Base-by-base conservation (phyloP, 2,113 vertebrate species). In the Bubo scandiacus region DNA sequence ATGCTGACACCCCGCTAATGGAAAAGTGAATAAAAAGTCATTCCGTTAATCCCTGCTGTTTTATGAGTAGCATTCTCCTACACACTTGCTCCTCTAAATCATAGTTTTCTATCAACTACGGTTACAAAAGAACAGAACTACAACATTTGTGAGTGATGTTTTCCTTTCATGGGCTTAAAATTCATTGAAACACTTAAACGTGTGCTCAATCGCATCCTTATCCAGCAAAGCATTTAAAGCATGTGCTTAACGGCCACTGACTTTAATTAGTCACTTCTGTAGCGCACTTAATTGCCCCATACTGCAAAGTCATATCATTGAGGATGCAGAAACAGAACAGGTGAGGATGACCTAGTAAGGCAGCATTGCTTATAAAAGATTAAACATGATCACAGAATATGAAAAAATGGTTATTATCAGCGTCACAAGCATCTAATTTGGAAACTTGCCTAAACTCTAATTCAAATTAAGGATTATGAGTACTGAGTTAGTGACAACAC, bases 31-130 rank as follows among this genome's bases (percentile, higher is more conserved):
- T 71, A 79, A 87, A 68, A 79, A 82, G 58, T 66, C 62, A 85
- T 65, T 63, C 84, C 47, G 81, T 21, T 88, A 94, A 91, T 77
- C 74, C 89, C 95, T 85, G 62, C 84, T 91, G 84, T 15, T 92
- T 87, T 70, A 80, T 32, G 29, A 87, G 78, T 11, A 91, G 62
- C 59, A 55, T 58, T 92, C 65, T 84, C 73, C 77, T 51, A 42
- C 10, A 16, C 29, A 30, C 57, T 86, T 81, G 29, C n/a, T 91
- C 57, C 88, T 73, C 68, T 88, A 94, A 94, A 87, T 88, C 90
- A 75, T 7, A 89, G 74, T 26, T 65, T 73, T 63, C 86, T 87
- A 79, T 82, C 83, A 87, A 80, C 74, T 65, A 57, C 66, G 43
- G 88, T 57, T 65, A 92, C 43, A 78, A 80, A 83, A 75, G 65